Evolutionary conservation across 2,113 vertebrate species (phyloP).

Genomic region (Geococcyx californianus): DNA sequence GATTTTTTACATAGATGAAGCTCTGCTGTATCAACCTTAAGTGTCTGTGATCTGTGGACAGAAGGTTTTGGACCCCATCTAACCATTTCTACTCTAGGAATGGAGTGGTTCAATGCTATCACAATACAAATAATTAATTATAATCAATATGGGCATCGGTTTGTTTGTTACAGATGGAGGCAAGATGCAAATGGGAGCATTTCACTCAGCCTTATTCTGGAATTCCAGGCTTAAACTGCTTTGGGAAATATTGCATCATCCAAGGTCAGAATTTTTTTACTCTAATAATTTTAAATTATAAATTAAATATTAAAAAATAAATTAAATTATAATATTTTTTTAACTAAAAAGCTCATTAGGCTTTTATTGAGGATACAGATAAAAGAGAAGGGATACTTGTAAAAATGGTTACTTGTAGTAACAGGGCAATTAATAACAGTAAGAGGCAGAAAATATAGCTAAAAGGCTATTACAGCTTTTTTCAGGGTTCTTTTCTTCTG

Average conservation of each 20-base stretch:
- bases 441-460: background rate
- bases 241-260: background rate
- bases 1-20: background rate
- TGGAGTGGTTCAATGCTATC: background rate
- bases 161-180: background rate
- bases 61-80: background rate
- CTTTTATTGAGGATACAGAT: background rate
- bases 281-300: background rate
- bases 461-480: background rate
- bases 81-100: background rate
- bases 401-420: background rate
- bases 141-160: background rate
- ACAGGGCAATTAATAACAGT: background rate
- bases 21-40: background rate
- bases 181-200: background rate
- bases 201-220: background rate
- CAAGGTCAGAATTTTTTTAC: background rate
- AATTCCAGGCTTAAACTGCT: background rate
- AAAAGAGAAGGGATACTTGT: too few species aligned
- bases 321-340: background rate
- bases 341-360: background rate
- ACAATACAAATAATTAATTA: background rate
- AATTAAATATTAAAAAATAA: background rate
- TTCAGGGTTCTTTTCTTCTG: background rate
- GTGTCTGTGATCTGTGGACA: background rate